Evolutionary conservation across 2,113 vertebrate species (phyloP), one percentile per base, ranked within the genome.

Genomic region (Aleadryas rufinucha): DNA sequence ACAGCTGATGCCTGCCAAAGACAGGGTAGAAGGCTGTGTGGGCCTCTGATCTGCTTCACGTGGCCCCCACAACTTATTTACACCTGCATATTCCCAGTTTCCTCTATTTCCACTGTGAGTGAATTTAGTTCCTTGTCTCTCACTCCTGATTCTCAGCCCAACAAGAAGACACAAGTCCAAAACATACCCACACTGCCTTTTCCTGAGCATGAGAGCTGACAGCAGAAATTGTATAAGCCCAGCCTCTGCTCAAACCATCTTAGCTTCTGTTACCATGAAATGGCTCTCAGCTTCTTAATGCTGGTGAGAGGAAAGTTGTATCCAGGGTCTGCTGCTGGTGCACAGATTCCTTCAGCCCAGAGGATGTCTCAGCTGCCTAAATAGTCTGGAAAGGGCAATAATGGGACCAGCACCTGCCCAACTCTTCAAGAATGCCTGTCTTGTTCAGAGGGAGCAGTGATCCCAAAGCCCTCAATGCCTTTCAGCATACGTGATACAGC

Each of bases 311-410:
- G 41, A 81, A 89, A 87, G 56, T 26, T 61, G 49, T 35, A 10
- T 35, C 45, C 37, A 47, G 42, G 22, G 17, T 80, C 56, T 63
- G 27, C 47, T 54, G 19, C 30, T 4, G 4, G 9, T 21, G 23
- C 57, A 79, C 16, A 65, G 71, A 92, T 44, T 70, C 20, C 47
- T 93, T 54, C 65, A 63, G 23, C 7, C 3, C 8, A 63, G 35
- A 65, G 39, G 59, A 66, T n/a, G 54, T 79, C 60, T 74, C 71
- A 88, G 68, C 71, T 94, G 64, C 85, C 44, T 68, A 59, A 93
- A 42, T 31, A 77, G 69, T 59, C 10, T 70, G 37, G 42, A 74
- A 90, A 81, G 18, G 68, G 28, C 54, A 93, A 74, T 10, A 59
- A 33, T 4, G 19, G 60, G 16, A 61, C 19, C 56, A 81, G 75